These are phyloP conservation scores for Nymphalis c-album DNA, from an alignment of 2,888 invertebrate genomes.

Conservation along the genomic window DNA sequence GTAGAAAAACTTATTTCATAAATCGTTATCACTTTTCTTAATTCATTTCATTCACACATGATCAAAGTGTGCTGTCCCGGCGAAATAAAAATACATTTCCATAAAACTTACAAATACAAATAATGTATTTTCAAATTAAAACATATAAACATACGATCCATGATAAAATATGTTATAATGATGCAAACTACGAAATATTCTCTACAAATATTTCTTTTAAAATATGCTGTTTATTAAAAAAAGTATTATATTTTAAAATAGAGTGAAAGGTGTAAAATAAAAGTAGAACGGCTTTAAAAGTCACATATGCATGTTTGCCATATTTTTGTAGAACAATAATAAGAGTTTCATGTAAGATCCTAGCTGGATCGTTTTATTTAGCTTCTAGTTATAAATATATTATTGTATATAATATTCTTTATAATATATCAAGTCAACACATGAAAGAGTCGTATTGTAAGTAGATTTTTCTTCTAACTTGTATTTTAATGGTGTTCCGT, in stretches of 20 bases:
- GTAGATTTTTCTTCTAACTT: background rate
- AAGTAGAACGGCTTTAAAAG: slow-evolving; percentile 48
- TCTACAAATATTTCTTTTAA: background rate
- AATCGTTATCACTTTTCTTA: too few relatives aligned
- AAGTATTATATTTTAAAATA: slow-evolving; percentile 25
- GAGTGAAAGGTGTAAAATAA: slow-evolving; percentile 24
- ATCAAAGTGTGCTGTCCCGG: too few relatives aligned
- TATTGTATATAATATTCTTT: slow-evolving; percentile 17
- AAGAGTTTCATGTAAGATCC: slow-evolving; percentile 12
- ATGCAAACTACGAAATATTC: slow-evolving; percentile 2
- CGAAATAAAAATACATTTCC: too few relatives aligned
- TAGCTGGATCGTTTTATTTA: slow-evolving; percentile 12
- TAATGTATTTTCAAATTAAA: background rate
- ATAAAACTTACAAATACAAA: too few relatives aligned
- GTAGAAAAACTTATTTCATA: too few relatives aligned
- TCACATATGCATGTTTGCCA: slow-evolving; percentile 61
- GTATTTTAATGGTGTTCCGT: background rate
- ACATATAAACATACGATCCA: background rate
- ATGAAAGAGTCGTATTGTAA: slow-evolving; percentile 6
- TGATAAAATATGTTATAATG: background rate
- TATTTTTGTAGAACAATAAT: slow-evolving; percentile 50
- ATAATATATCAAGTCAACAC: slow-evolving; percentile 12
- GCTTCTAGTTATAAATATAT: slow-evolving; percentile 7
- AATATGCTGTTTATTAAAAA: slow-evolving; percentile 5
- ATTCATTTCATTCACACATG: too few relatives aligned